phyloP scores from a whole-genome alignment of 2,797 vertebrate species.

The Knipowitschia caucasica region DNA sequence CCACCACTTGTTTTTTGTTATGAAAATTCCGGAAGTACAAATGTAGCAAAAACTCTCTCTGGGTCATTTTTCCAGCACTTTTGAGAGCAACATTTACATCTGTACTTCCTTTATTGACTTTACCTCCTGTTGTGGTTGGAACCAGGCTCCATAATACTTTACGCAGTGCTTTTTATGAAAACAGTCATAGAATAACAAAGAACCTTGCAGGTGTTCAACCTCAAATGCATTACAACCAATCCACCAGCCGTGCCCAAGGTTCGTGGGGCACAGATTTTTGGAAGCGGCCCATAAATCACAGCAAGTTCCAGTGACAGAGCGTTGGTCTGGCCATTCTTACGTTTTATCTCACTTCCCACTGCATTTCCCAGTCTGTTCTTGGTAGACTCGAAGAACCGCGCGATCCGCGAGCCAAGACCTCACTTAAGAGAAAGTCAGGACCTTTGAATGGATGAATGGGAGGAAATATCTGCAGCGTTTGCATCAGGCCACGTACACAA shows the following conservation, averaged over 20 bases:
- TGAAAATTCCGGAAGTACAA: not conserved
- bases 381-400: constrained; percentile 36
- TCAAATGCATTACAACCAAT: not conserved
- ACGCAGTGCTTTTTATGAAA: not conserved
- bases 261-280: not conserved
- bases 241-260: not conserved
- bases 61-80: not conserved
- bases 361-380: constrained; percentile 56
- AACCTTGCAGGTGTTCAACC: not conserved
- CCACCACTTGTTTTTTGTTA: not conserved
- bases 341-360: constrained; percentile 70
- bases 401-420: constrained; percentile 55
- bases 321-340: constrained; percentile 47
- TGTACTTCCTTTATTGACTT: constrained; percentile 2
- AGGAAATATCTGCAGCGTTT: constrained; percentile 71
- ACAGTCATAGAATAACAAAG: not conserved
- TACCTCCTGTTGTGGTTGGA: not conserved
- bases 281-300: constrained; percentile 54
- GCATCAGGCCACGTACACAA: constrained; percentile 53
- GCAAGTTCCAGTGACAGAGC: constrained; percentile 37
- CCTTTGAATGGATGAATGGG: constrained; percentile 71
- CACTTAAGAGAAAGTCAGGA: constrained; percentile 70
- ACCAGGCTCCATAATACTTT: not conserved
- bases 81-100: not conserved
- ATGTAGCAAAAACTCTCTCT: not conserved